These are phyloP conservation scores for Hydra vulgaris DNA, from an alignment of 30 jellyfish, hydroid and myxozoan genomes.

Conservation along the genomic window DNA sequence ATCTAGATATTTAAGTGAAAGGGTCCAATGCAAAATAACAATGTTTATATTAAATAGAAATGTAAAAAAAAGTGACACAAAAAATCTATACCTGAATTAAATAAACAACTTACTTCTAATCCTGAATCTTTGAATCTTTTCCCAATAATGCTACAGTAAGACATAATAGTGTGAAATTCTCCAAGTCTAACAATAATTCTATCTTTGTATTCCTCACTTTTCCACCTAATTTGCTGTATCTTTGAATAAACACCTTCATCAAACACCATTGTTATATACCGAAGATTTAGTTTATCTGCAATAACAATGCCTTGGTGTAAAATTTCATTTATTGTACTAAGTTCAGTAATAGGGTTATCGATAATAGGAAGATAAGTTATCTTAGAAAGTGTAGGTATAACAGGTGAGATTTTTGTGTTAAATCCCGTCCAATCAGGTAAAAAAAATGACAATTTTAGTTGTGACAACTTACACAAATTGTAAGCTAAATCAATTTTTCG, in stretches of 20 bases:
- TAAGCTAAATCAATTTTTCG: conserved; percentile 12
- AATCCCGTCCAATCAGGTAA: conserved; percentile 62
- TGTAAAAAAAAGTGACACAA: not conserved
- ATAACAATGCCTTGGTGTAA: conserved; percentile 16
- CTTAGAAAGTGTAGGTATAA: conserved; percentile 10
- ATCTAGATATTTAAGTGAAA: not conserved
- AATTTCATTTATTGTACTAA: not conserved
- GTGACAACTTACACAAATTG: conserved; percentile 9
- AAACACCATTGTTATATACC: conserved; percentile 27
- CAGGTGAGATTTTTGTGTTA: conserved; percentile 26
- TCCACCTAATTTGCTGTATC: conserved; percentile 51
- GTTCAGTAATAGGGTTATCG: conserved; percentile 27
- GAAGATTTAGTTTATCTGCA: conserved; percentile 31
- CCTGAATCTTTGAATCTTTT: conserved; percentile 51
- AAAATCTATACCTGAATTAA: not conserved
- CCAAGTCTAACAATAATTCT: conserved; percentile 46
- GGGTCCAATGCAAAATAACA: not conserved
- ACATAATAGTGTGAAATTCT: conserved; percentile 61
- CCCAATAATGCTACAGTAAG: conserved; percentile 55
- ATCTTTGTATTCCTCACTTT: conserved; percentile 14
- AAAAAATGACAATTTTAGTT: conserved; percentile 5
- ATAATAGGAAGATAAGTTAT: conserved; percentile 54
- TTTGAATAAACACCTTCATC: conserved; percentile 58
- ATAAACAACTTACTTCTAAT: conserved; percentile 16
- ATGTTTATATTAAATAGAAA: not conserved